phyloP scores from a whole-genome alignment of 2,113 vertebrate species.

The Ciconia maguari region DNA sequence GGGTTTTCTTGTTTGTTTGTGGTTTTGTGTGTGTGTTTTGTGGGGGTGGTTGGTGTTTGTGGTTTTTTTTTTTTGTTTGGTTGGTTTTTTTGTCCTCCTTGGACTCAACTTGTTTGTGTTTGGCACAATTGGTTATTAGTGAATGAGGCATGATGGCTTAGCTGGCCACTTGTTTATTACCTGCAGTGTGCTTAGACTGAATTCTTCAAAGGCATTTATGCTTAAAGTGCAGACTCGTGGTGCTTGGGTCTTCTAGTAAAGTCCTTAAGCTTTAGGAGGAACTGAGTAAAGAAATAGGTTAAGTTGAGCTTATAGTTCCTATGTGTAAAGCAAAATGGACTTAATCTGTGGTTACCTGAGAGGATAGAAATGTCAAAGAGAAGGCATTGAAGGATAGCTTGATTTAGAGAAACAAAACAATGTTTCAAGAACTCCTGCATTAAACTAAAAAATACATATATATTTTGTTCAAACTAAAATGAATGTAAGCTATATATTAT shows the following conservation, averaged over 20 bases:
- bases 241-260: not conserved
- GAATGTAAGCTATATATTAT: not conserved
- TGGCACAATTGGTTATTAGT: not conserved
- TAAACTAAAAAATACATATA: not conserved
- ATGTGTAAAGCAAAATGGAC: not conserved
- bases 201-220: not conserved
- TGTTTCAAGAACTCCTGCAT: not conserved
- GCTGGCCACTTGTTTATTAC: not conserved
- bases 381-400: not conserved
- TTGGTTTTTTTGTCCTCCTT: fast-evolving
- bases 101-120: not conserved
- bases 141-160: not conserved
- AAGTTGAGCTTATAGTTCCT: not conserved
- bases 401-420: not conserved
- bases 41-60: no score
- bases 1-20: not conserved
- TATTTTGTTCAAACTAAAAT: not conserved
- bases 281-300: not conserved
- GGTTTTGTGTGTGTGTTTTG: no score
- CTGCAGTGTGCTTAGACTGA: not conserved
- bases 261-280: not conserved
- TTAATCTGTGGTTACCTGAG: not conserved
- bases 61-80: not conserved
- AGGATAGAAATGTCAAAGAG: not conserved
- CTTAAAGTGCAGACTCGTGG: not conserved